Evolutionary conservation across 1,140 invertebrate species (phyloP), one percentile per base, ranked within the genome.

Genomic region (Drosophila bipectinata): DNA sequence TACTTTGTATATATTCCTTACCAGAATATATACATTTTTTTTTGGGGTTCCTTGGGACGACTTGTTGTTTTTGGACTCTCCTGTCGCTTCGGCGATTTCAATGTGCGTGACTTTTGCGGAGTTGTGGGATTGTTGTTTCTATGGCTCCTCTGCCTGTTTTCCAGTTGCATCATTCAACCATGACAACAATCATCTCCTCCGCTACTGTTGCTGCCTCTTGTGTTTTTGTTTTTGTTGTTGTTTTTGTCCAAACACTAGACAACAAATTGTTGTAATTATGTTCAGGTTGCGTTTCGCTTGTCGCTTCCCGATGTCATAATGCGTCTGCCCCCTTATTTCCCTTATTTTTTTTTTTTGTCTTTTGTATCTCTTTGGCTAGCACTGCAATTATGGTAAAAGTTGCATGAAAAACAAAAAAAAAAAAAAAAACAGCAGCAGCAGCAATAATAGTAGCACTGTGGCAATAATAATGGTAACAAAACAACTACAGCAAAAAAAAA

Each of bases 251-350:
- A 88, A 88, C 84, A 88, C 84, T 88, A 88, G 83, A 48, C 76
- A 77, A 89, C 83, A 88, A 88, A 88, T 88, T 88, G 83, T 88
- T 88, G 83, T 88, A 88, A 88, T 88, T 88, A 88, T 88, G 82
- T 55, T 68, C 78, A 69, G 71, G 82, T 87, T 87, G 82, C 82
- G 82, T 85, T 87, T 85, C 82, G 82, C 82, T 85, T 85, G 82
- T 85, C 82, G 82, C 82, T 85, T 85, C 83, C 74, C 82, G 78
- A 85, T 85, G 82, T 85, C 82, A 85, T 85, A 85, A 85, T 85
- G 83, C 69, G 54, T 64, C 67, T 67, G 64, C 9, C 44, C 41
- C 37, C 49, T 45, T 66, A 41, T 44, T 56, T 44, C 49, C 69
- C 48, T 45, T 41, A 30, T 56, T 69, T 66, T 18, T 18, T 18